Evolutionary conservation across 2,888 invertebrate species (phyloP).

Genomic region (Vannuccia rotundouncinata): DNA sequence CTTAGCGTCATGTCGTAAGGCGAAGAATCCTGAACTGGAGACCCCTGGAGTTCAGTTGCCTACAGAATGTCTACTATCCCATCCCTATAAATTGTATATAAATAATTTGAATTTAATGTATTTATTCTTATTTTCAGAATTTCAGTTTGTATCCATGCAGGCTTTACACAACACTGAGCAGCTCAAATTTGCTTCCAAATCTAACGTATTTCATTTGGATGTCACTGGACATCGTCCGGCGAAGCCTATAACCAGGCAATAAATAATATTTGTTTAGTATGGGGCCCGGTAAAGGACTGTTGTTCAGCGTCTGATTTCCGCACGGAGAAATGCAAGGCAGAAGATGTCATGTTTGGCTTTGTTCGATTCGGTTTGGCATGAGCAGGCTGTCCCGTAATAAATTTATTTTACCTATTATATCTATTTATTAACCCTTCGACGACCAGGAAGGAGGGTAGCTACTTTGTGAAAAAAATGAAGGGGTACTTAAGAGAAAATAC

Average conservation of each 20-base stretch:
- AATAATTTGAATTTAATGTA: neutral
- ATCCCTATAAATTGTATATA: neutral
- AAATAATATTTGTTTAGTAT: neutral
- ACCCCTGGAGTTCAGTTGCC: conserved; percentile 1
- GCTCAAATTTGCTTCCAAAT: neutral
- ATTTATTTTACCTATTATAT: neutral
- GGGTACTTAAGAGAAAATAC: no score
- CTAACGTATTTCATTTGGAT: neutral
- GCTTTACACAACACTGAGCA: neutral
- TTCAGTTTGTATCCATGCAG: neutral
- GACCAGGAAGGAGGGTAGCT: no score
- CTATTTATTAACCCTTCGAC: no score
- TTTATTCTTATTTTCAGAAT: conserved; percentile 19
- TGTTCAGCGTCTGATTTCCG: neutral
- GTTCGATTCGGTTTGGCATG: neutral
- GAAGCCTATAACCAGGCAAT: neutral
- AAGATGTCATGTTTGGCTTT: conserved; percentile 14
- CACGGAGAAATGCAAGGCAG: no score
- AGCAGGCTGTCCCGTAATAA: neutral
- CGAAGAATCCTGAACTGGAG: neutral
- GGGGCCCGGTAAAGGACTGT: neutral
- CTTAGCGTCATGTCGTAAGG: neutral
- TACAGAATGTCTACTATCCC: neutral
- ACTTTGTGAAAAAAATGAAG: no score
- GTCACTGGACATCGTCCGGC: neutral